Evolutionary conservation across 2,113 vertebrate genomes (phyloP).

Genomic region (Chaetorhynchus papuensis): DNA sequence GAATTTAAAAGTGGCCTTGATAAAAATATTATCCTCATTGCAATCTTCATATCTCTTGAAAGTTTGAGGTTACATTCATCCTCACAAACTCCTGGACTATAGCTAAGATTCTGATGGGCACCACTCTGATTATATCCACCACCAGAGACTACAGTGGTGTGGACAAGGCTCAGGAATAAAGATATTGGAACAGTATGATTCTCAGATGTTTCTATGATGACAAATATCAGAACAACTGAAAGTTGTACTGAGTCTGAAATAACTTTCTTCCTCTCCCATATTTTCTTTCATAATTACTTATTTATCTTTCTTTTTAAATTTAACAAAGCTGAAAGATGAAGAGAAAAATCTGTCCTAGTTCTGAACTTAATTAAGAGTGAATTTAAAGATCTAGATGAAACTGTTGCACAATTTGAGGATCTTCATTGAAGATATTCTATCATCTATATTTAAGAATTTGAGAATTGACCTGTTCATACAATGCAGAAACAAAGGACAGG

Average conservation of each 20-base stretch:
- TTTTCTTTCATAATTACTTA: neutral
- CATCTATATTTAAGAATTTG: neutral
- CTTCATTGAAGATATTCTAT: neutral
- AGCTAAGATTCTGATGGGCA: neutral
- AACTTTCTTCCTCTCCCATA: neutral
- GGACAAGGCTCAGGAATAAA: neutral
- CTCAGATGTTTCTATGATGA: neutral
- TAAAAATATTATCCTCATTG: neutral
- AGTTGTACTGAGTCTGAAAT: neutral
- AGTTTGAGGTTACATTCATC: neutral
- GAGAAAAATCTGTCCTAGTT: neutral
- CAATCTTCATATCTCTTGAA: neutral
- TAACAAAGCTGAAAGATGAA: neutral
- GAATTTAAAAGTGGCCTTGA: neutral
- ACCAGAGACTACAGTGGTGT: neutral
- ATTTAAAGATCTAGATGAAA: neutral
- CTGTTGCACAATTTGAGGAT: neutral
- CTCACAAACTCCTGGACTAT: neutral
- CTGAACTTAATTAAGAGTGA: neutral
- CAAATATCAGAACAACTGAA: neutral
- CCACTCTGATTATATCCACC: neutral
- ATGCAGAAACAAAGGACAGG: neutral
- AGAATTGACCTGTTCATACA: neutral
- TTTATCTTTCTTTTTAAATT: neutral
- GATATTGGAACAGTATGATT: neutral